Base-by-base conservation (phyloP, 2,888 invertebrate genomes). In the Hesperia comma region DNA sequence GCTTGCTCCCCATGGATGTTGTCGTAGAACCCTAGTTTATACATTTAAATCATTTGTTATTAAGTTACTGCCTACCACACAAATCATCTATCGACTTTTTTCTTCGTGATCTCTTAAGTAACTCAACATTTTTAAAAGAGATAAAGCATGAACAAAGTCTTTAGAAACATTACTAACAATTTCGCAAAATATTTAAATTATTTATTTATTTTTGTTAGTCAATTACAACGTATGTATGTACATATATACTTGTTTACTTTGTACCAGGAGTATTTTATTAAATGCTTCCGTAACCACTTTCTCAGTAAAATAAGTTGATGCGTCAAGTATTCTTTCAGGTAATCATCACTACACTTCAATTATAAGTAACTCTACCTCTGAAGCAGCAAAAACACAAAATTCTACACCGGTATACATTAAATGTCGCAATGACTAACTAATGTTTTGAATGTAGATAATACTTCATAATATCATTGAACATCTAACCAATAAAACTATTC, bases 281-380 rank as follows among this genome's bases (percentile, higher is more conserved):
- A 21, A 46, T 33, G 17, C 33, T 60, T 33, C n/a, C 15, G 19
- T 32, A 37, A 7, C 15, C 19, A 33, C 33, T 37, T 37, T 26
- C 8, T 61, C 19, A 40, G 19, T 53, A 19, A 7, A 51, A 10
- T 54, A 32, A 54, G 26, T 26, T 41, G 41, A 62, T 6, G 32
- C 41, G 10, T 43, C 33, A 8, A 62, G 62, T 54, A n/a, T 63
- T 55, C 41, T 92, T 91, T 78, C 92, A 92, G 92, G 90, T 79
- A 84, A 87, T 79, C 85, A 86, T 78, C 83, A 83, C 75, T 81
- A 82, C 81, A 82, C 79, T 77, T 75, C 85, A 81, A 81, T 79
- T 73, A 82, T 80, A 78, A 77, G 77, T 78, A 85, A 81, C 68
- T 72, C 75, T 32, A 72, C 74, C 71, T 68, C 71, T 56, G 75